Evolutionary conservation across 1,140 invertebrate species (phyloP).

Genomic region (Tetramorium simillimum): DNA sequence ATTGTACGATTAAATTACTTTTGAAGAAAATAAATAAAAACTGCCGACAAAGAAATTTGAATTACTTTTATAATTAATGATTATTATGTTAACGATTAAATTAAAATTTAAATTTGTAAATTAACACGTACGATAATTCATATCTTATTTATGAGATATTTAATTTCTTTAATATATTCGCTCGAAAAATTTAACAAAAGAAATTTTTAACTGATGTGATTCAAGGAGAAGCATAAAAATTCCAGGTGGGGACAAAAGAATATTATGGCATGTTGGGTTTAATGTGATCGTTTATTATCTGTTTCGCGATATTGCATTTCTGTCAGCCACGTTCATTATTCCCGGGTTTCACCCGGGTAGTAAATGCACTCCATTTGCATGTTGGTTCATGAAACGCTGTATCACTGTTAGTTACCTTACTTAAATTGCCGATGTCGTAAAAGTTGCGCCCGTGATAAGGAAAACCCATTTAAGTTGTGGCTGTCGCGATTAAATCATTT

Average conservation of each 20-base stretch:
- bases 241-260: background rate
- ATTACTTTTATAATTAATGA: background rate
- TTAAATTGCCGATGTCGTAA: slow-evolving; percentile 60
- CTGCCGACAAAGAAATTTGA: background rate
- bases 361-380: slow-evolving; percentile 54
- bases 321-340: slow-evolving; percentile 26
- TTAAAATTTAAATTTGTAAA: slow-evolving; percentile 2
- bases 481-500: slow-evolving; percentile 49
- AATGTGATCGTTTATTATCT: slow-evolving; percentile 49
- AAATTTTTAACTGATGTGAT: background rate
- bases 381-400: slow-evolving; percentile 50
- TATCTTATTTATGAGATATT: background rate
- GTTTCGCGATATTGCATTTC: slow-evolving; percentile 44
- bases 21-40: background rate
- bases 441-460: slow-evolving; percentile 51
- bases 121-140: background rate
- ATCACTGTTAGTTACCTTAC: slow-evolving; percentile 38
- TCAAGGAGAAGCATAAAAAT: background rate
- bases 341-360: background rate
- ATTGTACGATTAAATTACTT: background rate
- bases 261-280: slow-evolving; percentile 27
- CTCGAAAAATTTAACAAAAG: background rate
- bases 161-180: background rate
- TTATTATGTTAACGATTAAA: background rate
- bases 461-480: slow-evolving; percentile 53